Evolutionary conservation across 2,113 vertebrate species (phyloP).

Genomic region (Gopherus flavomarginatus): DNA sequence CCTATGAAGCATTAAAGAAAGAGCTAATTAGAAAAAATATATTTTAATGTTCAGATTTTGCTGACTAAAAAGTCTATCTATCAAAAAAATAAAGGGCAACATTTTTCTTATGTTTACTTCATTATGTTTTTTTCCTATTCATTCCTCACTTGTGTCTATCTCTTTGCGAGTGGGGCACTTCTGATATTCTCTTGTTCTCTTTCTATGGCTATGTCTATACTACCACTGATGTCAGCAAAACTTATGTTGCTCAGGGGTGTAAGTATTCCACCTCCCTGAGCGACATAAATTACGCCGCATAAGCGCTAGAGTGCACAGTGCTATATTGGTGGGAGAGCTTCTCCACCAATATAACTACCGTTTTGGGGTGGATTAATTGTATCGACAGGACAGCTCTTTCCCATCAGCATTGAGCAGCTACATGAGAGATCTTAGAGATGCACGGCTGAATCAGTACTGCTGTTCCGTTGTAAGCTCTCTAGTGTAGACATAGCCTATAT

Average conservation of each 20-base stretch:
- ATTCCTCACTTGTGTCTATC: not conserved
- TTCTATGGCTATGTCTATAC: not conserved
- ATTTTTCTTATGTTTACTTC: not conserved
- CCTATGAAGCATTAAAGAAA: constrained; percentile 38
- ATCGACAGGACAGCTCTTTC: no score
- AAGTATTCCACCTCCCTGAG: no score
- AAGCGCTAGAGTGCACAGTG: not conserved
- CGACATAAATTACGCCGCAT: no score
- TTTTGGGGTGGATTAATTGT: no score
- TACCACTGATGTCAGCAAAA: no score
- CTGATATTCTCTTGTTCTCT: not conserved
- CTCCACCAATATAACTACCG: no score
- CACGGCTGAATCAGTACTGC: no score
- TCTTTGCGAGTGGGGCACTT: not conserved
- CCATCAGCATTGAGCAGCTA: no score
- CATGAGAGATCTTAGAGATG: no score
- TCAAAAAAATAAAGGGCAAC: constrained; percentile 40
- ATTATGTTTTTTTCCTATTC: not conserved
- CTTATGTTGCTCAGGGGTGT: no score
- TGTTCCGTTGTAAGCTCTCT: no score
- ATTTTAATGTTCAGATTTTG: constrained; percentile 46
- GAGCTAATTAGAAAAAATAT: constrained; percentile 48
- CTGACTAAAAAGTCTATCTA: constrained; percentile 7
- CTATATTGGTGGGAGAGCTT: not conserved
- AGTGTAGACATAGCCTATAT: not conserved